A percentile compares a stretch with the other conserved stretches of the same genome.
Evolutionary conservation across 2,113 vertebrate genomes (phyloP).

Genomic region (Hippocampus mohnikei): DNA sequence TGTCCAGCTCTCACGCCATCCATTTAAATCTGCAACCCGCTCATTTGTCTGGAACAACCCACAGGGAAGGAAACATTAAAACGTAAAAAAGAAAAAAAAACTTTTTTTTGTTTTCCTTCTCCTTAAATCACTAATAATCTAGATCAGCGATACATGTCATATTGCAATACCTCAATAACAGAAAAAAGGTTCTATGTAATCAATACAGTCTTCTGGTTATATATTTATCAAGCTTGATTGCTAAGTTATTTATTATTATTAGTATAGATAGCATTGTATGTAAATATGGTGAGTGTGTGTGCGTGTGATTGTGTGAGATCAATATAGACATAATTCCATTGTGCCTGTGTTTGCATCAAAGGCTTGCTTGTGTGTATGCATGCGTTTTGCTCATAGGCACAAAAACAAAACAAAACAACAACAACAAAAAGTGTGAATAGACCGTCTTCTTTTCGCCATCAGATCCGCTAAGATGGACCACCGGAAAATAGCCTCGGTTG

Average conservation of each 20-base stretch:
- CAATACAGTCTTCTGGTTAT: slow-evolving; percentile 76
- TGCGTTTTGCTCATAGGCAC: slow-evolving; percentile 56
- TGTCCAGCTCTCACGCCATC: background rate
- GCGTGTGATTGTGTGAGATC: slow-evolving; percentile 69
- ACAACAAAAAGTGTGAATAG: too few species aligned
- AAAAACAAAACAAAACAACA: slow-evolving; percentile 4
- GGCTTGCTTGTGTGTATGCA: slow-evolving; percentile 45
- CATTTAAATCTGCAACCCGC: background rate
- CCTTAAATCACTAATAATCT: slow-evolving; percentile 64
- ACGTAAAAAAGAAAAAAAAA: slow-evolving; percentile 49
- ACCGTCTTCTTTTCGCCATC: slow-evolving; percentile 6
- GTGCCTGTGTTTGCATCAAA: slow-evolving; percentile 56
- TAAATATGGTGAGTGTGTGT: slow-evolving; percentile 73
- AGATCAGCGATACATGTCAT: slow-evolving; percentile 77
- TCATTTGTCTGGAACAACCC: slow-evolving; percentile 64
- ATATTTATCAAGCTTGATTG: slow-evolving; percentile 80
- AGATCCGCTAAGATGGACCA: slow-evolving; percentile 2
- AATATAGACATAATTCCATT: slow-evolving; percentile 62
- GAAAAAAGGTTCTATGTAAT: slow-evolving; percentile 74
- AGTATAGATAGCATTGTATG: slow-evolving; percentile 73
- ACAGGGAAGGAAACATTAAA: slow-evolving; percentile 56
- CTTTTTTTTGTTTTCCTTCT: background rate
- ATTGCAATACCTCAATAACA: slow-evolving; percentile 77
- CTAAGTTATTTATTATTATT: slow-evolving; percentile 81
- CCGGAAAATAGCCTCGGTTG: slow-evolving; percentile 24